A percentile compares a stretch with the other conserved stretches of the same genome.
phyloP scores from a whole-genome alignment of 1,140 invertebrate species.

The Sminthurides bifidus region DNA sequence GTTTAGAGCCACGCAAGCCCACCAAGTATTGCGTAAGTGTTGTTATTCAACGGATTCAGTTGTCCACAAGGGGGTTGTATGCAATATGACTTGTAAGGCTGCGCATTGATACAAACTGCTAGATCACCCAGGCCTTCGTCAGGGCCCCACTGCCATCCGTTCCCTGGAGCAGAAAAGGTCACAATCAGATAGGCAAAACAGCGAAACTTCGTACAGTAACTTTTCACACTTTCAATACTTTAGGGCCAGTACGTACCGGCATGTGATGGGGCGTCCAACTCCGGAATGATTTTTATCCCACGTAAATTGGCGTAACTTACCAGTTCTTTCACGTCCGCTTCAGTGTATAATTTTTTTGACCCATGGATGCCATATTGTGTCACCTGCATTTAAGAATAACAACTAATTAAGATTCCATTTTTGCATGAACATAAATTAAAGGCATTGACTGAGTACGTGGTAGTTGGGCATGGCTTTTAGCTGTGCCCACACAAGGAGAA shows the following conservation, averaged over 20 bases:
- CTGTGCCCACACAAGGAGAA: too few species aligned
- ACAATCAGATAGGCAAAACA: too few species aligned
- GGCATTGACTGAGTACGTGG: neutral
- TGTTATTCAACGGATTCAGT: constrained; percentile 16
- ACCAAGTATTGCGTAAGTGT: constrained; percentile 18
- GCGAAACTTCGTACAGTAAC: too few species aligned
- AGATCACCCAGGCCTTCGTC: constrained; percentile 31
- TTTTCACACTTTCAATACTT: too few species aligned
- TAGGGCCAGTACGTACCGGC: too few species aligned
- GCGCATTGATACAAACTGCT: constrained; percentile 34
- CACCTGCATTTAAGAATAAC: constrained; percentile 9
- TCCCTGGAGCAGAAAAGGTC: too few species aligned
- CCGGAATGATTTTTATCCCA: constrained; percentile 62
- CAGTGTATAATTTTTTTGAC: constrained; percentile 31
- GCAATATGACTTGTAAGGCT: constrained; percentile 28
- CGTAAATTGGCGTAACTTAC: constrained; percentile 51
- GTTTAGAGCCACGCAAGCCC: neutral
- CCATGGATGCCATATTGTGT: constrained; percentile 37
- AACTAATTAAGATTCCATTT: neutral
- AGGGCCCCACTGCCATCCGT: constrained; percentile 64
- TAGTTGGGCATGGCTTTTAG: neutral
- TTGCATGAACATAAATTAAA: neutral
- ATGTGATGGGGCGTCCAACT: constrained; percentile 75
- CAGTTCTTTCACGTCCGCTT: constrained; percentile 31
- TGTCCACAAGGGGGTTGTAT: constrained; percentile 24